Evolutionary conservation across 92 coral and sea anemone species (phyloP).

Genomic region (Plumapathes pennacea): DNA sequence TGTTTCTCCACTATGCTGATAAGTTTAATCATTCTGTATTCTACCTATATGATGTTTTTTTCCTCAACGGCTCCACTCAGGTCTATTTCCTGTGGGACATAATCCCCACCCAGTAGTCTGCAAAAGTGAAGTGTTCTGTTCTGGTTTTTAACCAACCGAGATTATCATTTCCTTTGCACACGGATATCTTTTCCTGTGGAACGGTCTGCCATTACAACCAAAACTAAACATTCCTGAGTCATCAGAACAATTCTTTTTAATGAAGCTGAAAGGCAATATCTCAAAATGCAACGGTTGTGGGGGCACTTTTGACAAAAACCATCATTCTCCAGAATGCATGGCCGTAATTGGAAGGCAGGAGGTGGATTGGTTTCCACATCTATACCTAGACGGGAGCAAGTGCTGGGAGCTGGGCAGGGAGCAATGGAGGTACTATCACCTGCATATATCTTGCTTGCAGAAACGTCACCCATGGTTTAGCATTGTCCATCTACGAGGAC

Average conservation of each 20-base stretch:
- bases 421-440: slow-evolving; percentile 36
- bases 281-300: slow-evolving; percentile 8
- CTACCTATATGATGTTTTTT: too few relatives aligned
- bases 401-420: slow-evolving; percentile 36
- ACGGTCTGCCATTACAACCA: slow-evolving; percentile 24
- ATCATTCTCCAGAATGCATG: slow-evolving; percentile 3
- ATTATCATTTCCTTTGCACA: too few relatives aligned
- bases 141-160: too few relatives aligned
- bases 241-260: slow-evolving; percentile 10
- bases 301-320: neutral
- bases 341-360: slow-evolving; percentile 27
- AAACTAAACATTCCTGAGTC: slow-evolving; percentile 30
- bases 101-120: too few relatives aligned
- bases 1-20: too few relatives aligned
- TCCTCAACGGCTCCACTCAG: too few relatives aligned
- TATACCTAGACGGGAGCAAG: slow-evolving; percentile 7
- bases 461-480: slow-evolving; percentile 15
- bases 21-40: too few relatives aligned
- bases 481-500: slow-evolving; percentile 13
- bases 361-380: slow-evolving; percentile 23
- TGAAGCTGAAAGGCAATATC: slow-evolving; percentile 12
- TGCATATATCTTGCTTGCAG: slow-evolving; percentile 11
- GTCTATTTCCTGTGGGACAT: too few relatives aligned
- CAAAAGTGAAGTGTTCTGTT: too few relatives aligned
- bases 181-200: too few relatives aligned